A percentile compares a stretch with the other conserved stretches of the same genome.
Evolutionary conservation across 2,888 invertebrate species (phyloP).

Genomic region (Phoenoteleia sp.): DNA sequence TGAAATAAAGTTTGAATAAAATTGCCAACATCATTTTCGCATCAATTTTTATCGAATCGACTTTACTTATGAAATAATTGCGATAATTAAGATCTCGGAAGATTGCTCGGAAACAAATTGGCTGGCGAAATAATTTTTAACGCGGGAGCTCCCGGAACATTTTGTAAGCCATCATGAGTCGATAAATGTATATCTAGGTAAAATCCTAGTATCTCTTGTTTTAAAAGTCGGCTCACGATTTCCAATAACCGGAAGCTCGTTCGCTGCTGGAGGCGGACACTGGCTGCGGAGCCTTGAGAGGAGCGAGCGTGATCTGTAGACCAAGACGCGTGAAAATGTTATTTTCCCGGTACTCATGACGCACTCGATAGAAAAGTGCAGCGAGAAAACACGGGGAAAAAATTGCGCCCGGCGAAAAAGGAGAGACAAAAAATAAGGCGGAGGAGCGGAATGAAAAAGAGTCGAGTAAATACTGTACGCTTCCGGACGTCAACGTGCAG

Average conservation of each 20-base stretch:
- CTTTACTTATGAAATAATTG: no score
- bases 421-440: background rate
- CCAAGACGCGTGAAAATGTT: slow-evolving; percentile 69
- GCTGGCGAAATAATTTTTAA: slow-evolving; percentile 24
- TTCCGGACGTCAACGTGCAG: background rate
- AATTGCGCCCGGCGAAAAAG: slow-evolving; percentile 3
- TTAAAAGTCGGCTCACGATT: slow-evolving; percentile 75
- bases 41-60: no score
- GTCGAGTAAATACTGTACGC: background rate
- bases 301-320: slow-evolving; percentile 65
- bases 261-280: slow-evolving; percentile 52
- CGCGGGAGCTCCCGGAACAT: slow-evolving; percentile 15
- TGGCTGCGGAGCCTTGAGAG: slow-evolving; percentile 51
- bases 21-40: no score
- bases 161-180: slow-evolving; percentile 49
- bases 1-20: no score
- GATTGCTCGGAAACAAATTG: no score
- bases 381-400: slow-evolving; percentile 5
- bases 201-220: slow-evolving; percentile 50
- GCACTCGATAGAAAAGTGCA: slow-evolving; percentile 43
- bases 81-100: no score
- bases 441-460: slow-evolving; percentile 14
- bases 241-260: slow-evolving; percentile 77
- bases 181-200: slow-evolving; percentile 62
- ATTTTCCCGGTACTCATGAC: slow-evolving; percentile 50